Percentiles rank a stretch among this genome's conserved stretches.
Evolutionary conservation across 2,797 vertebrate genomes (phyloP).

Genomic region (Parauchenoglanis ngamensis): DNA sequence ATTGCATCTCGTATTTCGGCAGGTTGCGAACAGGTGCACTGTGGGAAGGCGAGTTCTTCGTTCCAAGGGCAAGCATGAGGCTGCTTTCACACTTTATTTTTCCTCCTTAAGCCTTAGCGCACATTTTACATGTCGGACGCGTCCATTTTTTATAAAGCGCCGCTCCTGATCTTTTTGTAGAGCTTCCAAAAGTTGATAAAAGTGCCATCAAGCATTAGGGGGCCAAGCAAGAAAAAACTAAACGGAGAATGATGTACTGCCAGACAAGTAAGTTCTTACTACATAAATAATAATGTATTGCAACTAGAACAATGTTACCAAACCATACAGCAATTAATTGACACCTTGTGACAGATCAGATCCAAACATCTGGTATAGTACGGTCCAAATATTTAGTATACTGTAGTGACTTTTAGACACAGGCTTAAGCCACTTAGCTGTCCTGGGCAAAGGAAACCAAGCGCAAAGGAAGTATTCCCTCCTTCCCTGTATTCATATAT

Average conservation of each 20-base stretch:
- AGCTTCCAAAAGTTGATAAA: not conserved
- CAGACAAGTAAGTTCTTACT: not conserved
- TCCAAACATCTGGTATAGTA: not conserved
- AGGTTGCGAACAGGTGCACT: constrained; percentile 45
- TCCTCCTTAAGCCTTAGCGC: too few species aligned
- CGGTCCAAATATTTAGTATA: not conserved
- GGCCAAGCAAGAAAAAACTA: not conserved
- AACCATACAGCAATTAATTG: not conserved
- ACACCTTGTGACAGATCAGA: too few species aligned
- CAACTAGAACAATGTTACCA: too few species aligned
- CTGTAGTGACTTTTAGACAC: not conserved
- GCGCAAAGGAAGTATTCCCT: not conserved
- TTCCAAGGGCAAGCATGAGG: not conserved
- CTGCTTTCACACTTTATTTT: not conserved
- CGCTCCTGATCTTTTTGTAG: not conserved
- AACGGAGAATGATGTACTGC: too few species aligned
- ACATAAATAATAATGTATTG: not conserved
- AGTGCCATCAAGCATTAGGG: not conserved
- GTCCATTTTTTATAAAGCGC: not conserved
- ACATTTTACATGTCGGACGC: too few species aligned
- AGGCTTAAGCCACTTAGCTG: not conserved
- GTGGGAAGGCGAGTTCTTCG: constrained; percentile 35
- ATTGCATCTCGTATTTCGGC: constrained; percentile 27
- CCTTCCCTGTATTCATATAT: not conserved
- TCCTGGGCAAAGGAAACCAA: not conserved